Evolutionary conservation across 2,888 invertebrate species (phyloP), one percentile per base, ranked within the genome.

Genomic region (Eueremaeus valkanovi): DNA sequence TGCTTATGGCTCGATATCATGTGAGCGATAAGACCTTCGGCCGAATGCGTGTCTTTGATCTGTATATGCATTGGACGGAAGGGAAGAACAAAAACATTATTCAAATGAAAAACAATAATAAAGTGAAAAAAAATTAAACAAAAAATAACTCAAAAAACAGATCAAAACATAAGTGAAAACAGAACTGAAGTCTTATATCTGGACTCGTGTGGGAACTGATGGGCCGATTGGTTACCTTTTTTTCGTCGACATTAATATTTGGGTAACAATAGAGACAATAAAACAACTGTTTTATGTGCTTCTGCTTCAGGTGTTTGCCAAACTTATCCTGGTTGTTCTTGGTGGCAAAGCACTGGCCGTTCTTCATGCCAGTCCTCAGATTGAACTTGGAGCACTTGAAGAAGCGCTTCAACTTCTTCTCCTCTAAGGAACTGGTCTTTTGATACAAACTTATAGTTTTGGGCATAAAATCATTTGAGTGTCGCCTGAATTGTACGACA

Each of bases 1-100:
- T 51, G 51, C 0, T 55, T 31, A 72, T 75, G 75, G 36, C 70
- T 49, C 24, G 29, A 55, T 1, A 70, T 13, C 36, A 70, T 70
- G 51, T 75, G 75, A 51, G 51, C 36, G 21, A 75, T 40, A 1
- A 75, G 55, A 68, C 40, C 36, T 33, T 21, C n/a, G n/a, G 33
- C 2, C 11, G 29, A 16, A 36, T 36, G 11, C 18, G 18, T 51
- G n/a, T n/a, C n/a, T n/a, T n/a, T n/a, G n/a, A n/a, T n/a, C n/a
- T n/a, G n/a, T n/a, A n/a, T n/a, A n/a, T n/a, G n/a, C n/a, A n/a
- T n/a, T n/a, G n/a, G n/a, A n/a, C n/a, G n/a, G n/a, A n/a, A n/a
- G n/a, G n/a, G n/a, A n/a, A n/a, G n/a, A n/a, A n/a, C n/a, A n/a
- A n/a, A n/a, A n/a, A n/a, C n/a, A n/a, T n/a, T n/a, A n/a, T n/a